Percentiles rank a stretch among this genome's conserved stretches.
phyloP scores from a whole-genome alignment of 2,888 invertebrate genomes.

The Latrodectus hesperus region DNA sequence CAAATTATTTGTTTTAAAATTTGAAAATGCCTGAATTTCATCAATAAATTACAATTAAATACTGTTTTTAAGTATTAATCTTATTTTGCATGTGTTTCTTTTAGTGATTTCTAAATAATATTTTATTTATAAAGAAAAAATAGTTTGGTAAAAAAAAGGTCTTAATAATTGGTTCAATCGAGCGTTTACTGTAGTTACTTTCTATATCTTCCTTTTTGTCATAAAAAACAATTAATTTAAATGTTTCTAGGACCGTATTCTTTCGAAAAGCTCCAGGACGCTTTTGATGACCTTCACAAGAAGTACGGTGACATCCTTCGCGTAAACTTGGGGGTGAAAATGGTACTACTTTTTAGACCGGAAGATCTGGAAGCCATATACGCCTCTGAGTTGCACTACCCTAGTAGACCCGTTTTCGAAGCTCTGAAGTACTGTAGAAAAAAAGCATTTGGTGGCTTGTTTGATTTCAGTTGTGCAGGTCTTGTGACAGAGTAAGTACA shows the following conservation, averaged over 20 bases:
- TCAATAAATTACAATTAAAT: no score
- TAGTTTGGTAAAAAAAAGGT: no score
- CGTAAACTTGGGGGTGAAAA: conserved; percentile 45
- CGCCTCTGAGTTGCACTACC: conserved; percentile 77
- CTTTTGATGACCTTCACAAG: conserved; percentile 47
- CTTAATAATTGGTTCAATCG: no score
- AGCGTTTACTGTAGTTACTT: no score
- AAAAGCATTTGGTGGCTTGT: conserved; percentile 73
- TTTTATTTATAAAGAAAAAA: no score
- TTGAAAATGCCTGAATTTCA: no score
- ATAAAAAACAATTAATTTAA: not conserved
- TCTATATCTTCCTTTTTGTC: no score
- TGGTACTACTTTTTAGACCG: conserved; percentile 76
- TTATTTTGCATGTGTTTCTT: no score
- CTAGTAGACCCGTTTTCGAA: conserved; percentile 78
- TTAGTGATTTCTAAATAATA: no score
- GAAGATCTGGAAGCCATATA: conserved; percentile 77
- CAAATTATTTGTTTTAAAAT: no score
- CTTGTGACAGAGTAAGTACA: conserved; percentile 75
- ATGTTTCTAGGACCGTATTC: conserved; percentile 55
- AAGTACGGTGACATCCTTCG: conserved; percentile 49
- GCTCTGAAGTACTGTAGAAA: conserved; percentile 77
- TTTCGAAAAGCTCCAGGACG: conserved; percentile 60
- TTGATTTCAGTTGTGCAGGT: conserved; percentile 76
- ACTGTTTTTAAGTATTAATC: no score